Evolutionary conservation across 2,113 vertebrate genomes (phyloP).

Genomic region (Baryphthengus martii): DNA sequence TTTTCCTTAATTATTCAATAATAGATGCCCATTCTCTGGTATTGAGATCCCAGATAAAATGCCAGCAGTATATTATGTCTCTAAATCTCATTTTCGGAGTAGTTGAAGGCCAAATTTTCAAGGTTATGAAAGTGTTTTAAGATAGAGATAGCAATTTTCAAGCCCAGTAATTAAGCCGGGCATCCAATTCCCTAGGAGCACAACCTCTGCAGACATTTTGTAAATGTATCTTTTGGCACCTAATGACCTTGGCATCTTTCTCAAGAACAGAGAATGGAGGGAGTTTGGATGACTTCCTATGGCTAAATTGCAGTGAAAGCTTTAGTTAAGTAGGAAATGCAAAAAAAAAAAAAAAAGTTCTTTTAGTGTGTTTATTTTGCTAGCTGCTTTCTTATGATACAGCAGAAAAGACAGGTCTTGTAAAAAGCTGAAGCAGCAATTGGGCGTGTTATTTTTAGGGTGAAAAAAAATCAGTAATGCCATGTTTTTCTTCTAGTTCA

Average conservation of each 20-base stretch:
- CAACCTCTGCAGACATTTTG: conserved; percentile 19
- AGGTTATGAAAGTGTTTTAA: conserved; percentile 20
- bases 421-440: background rate
- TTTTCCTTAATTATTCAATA: conserved; percentile 58
- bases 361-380: conserved; percentile 8
- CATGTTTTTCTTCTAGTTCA: background rate
- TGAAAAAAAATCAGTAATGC: background rate
- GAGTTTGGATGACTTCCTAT: background rate
- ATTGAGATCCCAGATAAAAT: conserved; percentile 1
- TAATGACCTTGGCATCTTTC: conserved; percentile 48
- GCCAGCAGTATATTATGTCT: background rate
- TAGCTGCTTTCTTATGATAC: background rate
- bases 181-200: conserved; percentile 40
- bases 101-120: conserved; percentile 22
- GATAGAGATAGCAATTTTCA: conserved; percentile 46
- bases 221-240: conserved; percentile 48
- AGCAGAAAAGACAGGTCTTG: background rate
- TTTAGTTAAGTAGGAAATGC: background rate
- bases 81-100: conserved; percentile 23
- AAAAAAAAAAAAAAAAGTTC: background rate
- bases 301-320: background rate
- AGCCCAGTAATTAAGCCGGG: conserved; percentile 20
- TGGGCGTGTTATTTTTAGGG: background rate
- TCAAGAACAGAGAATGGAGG: background rate
- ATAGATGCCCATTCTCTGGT: conserved; percentile 6